Conservation (phyloP, 2,113 vertebrate genomes). For the Illadopsis cleaveri region DNA sequence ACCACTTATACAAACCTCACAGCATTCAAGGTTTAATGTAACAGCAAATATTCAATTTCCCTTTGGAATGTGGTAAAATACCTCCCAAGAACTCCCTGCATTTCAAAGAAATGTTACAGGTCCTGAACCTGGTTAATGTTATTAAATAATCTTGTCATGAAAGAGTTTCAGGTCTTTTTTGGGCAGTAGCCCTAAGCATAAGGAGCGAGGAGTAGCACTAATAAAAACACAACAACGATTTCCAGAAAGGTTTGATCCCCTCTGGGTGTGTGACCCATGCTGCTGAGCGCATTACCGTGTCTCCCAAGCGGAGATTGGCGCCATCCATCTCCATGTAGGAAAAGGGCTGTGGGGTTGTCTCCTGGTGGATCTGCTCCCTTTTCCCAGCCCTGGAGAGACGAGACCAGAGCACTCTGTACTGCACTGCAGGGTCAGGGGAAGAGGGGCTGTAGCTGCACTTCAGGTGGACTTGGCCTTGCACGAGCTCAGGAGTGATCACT, state of each 20-base stretch:
- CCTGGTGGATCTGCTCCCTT: slow-evolving; percentile 77
- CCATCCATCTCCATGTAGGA: slow-evolving; percentile 78
- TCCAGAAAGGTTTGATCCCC: not conserved
- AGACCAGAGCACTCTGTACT: slow-evolving; percentile 78
- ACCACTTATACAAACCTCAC: not conserved
- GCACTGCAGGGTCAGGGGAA: not conserved
- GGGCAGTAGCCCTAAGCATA: not conserved
- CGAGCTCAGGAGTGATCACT: slow-evolving; percentile 51
- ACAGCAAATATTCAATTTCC: not conserved
- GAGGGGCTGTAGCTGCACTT: slow-evolving; percentile 69
- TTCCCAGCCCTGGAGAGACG: slow-evolving; percentile 66
- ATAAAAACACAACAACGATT: not conserved
- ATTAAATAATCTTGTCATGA: not conserved
- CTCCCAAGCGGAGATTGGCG: slow-evolving; percentile 77
- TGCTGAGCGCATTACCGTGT: slow-evolving; percentile 75
- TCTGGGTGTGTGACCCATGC: not conserved
- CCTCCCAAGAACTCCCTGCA: not conserved
- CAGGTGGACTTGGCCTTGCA: slow-evolving; percentile 68
- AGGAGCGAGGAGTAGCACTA: not conserved
- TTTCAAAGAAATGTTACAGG: not conserved
- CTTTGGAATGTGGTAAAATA: not conserved
- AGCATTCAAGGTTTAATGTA: not conserved
- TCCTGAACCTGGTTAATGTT: not conserved
- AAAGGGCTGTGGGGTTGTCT: slow-evolving; percentile 70
- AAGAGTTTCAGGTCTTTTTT: not conserved